A percentile compares a stretch with the other conserved stretches of the same genome.
Evolutionary conservation across 2,888 invertebrate species (phyloP).

Genomic region (Abrostola triplasia): DNA sequence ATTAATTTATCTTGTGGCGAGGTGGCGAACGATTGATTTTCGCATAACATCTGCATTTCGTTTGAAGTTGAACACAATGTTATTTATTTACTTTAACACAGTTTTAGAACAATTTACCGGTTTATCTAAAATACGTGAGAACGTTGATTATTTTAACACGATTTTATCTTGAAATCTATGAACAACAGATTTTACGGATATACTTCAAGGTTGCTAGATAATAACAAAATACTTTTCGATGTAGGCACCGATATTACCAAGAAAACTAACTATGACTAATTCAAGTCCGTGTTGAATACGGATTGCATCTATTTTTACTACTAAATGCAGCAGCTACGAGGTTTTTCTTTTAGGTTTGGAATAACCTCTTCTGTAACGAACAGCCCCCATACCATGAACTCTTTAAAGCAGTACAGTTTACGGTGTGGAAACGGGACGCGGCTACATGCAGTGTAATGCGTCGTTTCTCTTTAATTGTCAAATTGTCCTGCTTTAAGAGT

Average conservation of each 20-base stretch:
- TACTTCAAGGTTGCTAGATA: neutral
- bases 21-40: neutral
- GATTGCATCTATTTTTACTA: too few species aligned
- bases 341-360: too few species aligned
- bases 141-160: neutral
- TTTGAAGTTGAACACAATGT: slow-evolving; percentile 9
- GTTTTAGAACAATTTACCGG: neutral
- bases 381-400: too few species aligned
- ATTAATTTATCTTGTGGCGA: too few species aligned
- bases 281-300: neutral
- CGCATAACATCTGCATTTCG: slow-evolving; percentile 30
- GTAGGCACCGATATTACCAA: neutral
- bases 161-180: neutral
- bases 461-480: too few species aligned
- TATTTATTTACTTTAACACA: slow-evolving; percentile 14
- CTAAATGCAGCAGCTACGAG: too few species aligned
- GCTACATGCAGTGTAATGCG: too few species aligned
- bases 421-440: too few species aligned
- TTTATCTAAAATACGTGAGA: neutral
- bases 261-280: neutral
- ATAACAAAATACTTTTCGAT: neutral
- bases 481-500: too few species aligned
- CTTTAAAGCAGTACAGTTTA: too few species aligned
- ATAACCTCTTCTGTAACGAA: too few species aligned
- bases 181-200: neutral